These are phyloP conservation scores for Amblyraja radiata DNA, from an alignment of 2,797 vertebrate species.

Conservation along the genomic window DNA sequence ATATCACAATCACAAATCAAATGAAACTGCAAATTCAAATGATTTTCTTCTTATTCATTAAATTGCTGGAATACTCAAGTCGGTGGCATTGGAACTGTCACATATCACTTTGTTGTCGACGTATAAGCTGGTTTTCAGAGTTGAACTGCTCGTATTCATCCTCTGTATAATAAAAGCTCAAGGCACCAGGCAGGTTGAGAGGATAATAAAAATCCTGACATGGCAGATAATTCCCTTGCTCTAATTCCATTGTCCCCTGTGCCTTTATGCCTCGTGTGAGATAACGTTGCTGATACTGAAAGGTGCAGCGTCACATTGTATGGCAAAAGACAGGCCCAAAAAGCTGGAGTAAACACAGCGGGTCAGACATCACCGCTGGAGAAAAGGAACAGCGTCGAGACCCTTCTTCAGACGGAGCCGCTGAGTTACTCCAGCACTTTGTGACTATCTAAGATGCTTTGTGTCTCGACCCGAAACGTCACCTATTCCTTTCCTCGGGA, in stretches of 20 bases:
- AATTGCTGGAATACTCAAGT: neutral
- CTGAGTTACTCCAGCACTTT: too few relatives aligned
- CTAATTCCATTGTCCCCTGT: neutral
- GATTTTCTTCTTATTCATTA: neutral
- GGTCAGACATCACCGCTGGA: too few relatives aligned
- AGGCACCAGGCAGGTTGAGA: neutral
- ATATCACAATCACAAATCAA: conserved; percentile 23
- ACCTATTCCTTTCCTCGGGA: too few relatives aligned
- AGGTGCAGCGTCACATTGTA: neutral
- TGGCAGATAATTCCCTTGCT: conserved; percentile 6
- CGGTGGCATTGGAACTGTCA: neutral
- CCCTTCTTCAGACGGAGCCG: too few relatives aligned
- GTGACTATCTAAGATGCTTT: too few relatives aligned
- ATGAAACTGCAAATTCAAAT: neutral
- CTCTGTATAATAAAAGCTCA: conserved; percentile 5
- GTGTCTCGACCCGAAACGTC: too few relatives aligned
- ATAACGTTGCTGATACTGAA: neutral
- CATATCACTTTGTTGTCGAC: neutral
- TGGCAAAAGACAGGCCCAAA: neutral
- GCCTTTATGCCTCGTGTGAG: conserved; percentile 21
- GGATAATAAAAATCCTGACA: conserved; percentile 20
- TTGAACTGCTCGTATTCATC: neutral
- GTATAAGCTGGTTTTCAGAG: neutral
- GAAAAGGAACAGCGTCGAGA: too few relatives aligned
- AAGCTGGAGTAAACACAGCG: too few relatives aligned